A percentile compares a stretch with the other conserved stretches of the same genome.
Evolutionary conservation across 1,140 invertebrate genomes (phyloP).

Genomic region (Pachypeltis micranthus): DNA sequence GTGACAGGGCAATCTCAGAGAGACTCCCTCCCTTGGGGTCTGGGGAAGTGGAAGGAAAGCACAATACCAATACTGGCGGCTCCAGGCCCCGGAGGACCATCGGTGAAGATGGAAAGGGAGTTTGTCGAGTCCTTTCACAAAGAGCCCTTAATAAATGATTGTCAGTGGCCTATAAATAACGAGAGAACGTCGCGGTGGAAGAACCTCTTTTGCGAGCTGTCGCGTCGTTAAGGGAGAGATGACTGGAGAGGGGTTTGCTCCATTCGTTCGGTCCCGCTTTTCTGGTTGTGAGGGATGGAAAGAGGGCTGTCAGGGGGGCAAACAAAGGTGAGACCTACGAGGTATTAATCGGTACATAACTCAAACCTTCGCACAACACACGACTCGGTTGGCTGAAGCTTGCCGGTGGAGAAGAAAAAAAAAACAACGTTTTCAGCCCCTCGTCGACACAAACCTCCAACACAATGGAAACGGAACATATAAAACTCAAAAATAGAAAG

Average conservation of each 20-base stretch:
- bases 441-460: background rate
- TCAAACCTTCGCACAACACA: constrained; percentile 9
- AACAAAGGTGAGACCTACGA: constrained; percentile 1
- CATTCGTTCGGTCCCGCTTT: background rate
- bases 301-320: constrained; percentile 1
- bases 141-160: constrained; percentile 3
- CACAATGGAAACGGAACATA: too few species aligned
- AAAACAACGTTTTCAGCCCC: background rate
- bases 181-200: background rate
- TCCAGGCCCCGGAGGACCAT: too few species aligned
- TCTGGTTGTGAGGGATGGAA: background rate
- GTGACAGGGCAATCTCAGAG: constrained; percentile 7
- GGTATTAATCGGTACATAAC: constrained; percentile 8
- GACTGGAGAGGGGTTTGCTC: background rate
- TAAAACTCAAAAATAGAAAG: too few species aligned
- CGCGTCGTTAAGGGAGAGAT: too few species aligned
- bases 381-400: too few species aligned
- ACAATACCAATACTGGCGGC: background rate
- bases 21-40: too few species aligned
- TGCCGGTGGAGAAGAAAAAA: background rate
- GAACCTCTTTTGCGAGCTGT: constrained; percentile 1
- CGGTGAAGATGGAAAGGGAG: background rate
- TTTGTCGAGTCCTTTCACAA: constrained; percentile 4
- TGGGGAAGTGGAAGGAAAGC: too few species aligned
- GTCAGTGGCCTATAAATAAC: constrained; percentile 9